phyloP scores from a whole-genome alignment of 2,888 invertebrate species.

The Idaea aversata region DNA sequence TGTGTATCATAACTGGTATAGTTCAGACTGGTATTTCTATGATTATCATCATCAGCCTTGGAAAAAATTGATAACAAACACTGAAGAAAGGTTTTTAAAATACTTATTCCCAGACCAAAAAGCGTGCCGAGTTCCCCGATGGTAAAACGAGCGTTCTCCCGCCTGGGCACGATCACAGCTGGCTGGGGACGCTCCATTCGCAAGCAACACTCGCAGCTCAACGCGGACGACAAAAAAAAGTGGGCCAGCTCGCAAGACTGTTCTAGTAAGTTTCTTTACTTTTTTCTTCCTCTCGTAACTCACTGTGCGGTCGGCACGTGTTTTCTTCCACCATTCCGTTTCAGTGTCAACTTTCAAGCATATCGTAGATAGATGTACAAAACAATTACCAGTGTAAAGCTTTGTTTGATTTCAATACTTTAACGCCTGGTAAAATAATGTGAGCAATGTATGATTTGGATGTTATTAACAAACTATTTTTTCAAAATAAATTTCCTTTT shows the following conservation, averaged over 20 bases:
- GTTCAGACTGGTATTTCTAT: too few relatives aligned
- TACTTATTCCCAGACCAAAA: conserved; percentile 84
- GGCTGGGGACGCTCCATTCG: conserved; percentile 94
- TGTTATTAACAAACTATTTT: neutral
- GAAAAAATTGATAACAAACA: too few relatives aligned
- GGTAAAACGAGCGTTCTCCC: conserved; percentile 95
- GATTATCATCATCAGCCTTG: too few relatives aligned
- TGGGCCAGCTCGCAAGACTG: conserved; percentile 96
- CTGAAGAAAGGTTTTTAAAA: too few relatives aligned
- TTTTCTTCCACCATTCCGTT: neutral
- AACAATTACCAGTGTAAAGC: too few relatives aligned
- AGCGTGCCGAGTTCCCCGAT: conserved; percentile 96
- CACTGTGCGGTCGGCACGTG: neutral
- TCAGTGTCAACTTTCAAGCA: neutral
- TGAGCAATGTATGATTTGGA: neutral
- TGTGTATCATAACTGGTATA: too few relatives aligned
- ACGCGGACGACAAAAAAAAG: conserved; percentile 93
- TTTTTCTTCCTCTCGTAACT: neutral
- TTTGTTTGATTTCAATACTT: too few relatives aligned
- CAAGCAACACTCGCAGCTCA: conserved; percentile 89
- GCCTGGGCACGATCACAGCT: conserved; percentile 93
- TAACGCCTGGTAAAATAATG: conserved; percentile 4
- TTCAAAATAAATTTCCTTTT: neutral
- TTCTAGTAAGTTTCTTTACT: conserved; percentile 84
- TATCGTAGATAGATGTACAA: too few relatives aligned